phyloP scores from a whole-genome alignment of 2,888 invertebrate species.

The Phaonia tiefii region DNA sequence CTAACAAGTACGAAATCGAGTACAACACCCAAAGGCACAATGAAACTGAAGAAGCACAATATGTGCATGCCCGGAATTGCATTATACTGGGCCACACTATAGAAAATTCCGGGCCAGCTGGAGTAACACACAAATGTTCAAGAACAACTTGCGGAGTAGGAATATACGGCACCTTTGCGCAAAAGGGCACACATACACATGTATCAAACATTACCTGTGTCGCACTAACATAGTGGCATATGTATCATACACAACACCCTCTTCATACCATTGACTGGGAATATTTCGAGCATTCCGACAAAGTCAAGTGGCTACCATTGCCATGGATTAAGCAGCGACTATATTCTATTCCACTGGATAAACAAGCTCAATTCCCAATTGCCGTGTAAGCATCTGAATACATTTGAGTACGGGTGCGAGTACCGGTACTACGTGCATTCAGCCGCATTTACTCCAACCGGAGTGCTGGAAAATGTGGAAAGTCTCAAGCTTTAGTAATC shows the following conservation, averaged over 20 bases:
- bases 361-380: conserved; percentile 25
- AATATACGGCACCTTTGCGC: conserved; percentile 50
- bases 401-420: background rate
- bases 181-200: conserved; percentile 40
- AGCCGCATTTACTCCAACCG: background rate
- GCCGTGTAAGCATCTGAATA: background rate
- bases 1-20: conserved; percentile 24
- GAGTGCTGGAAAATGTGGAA: background rate
- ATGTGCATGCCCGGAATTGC: conserved; percentile 60
- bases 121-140: conserved; percentile 57
- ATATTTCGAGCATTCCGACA: conserved; percentile 41
- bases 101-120: conserved; percentile 24
- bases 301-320: conserved; percentile 56
- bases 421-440: background rate
- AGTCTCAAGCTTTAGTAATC: conserved; percentile 43
- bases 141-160: conserved; percentile 52
- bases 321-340: conserved; percentile 53
- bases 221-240: too few species aligned
- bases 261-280: background rate
- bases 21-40: conserved; percentile 59
- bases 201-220: background rate
- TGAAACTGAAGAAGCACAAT: conserved; percentile 63
- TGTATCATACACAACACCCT: too few species aligned
- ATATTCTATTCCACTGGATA: conserved; percentile 52
- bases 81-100: conserved; percentile 42